Evolutionary conservation across 1,140 invertebrate species (phyloP), one percentile per base, ranked within the genome.

Genomic region (Bombus cullumanus): DNA sequence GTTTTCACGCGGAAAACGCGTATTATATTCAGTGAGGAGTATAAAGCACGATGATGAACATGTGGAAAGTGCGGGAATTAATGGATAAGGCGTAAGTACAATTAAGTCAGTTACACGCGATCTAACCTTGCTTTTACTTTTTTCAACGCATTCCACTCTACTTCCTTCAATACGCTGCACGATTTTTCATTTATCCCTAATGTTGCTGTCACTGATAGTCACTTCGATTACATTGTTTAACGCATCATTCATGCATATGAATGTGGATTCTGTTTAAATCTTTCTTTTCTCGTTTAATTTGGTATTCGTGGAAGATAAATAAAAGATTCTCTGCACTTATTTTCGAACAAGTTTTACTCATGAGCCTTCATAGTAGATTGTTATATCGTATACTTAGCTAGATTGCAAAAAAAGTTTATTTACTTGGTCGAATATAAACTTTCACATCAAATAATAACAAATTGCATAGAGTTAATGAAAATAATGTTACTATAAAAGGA

Each of bases 61-160:
- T 98, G 97, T 99, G 98, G 98, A 99, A 98, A 96, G 97, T 99
- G 92, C 97, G 98, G 91, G 98, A 99, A 95, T 93, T 99, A 87
- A 98, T 98, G 91, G 98, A 99, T 94, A 99, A 98, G 97, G 98
- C 98, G 98, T 99, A 97, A 98, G 98, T 98, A 89, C 82, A 59
- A 81, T 81, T 57, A 73, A 88, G 81, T 76, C 59, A 76, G n/a
- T 83, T 74, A 73, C 68, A 87, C 62, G 78, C 75, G 72, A 87
- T 83, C 88, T 93, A 91, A 92, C 92, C 92, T 93, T 82, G 85
- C 81, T 88, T 84, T 90, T 88, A 57, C 69, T 86, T 89, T 91
- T 91, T 82, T 73, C 34, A n/a, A 64, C 66, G 57, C 74, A 76
- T 83, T 79, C 78, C 75, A 66, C 47, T 72, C 62, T 37, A 59